Evolutionary conservation across 2,113 vertebrate genomes (phyloP), one percentile per base, ranked within the genome.

Genomic region (Actenoides hombroni): DNA sequence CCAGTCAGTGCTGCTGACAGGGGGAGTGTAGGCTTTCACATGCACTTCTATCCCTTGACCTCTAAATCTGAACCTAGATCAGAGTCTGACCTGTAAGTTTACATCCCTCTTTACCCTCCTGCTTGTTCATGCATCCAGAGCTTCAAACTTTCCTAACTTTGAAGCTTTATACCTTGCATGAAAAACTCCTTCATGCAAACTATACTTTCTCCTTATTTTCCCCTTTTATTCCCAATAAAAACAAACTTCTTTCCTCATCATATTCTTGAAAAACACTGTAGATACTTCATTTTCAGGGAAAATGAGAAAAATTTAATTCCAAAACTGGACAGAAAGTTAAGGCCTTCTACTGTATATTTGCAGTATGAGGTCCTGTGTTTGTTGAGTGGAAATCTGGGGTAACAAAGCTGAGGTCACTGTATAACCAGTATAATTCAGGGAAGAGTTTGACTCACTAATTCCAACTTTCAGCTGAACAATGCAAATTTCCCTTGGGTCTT

Each of bases 371-470:
- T 7, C 33, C 37, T 59, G 12, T 44, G 65, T 40, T 82, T 7
- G 2, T 8, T 39, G n/a, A 92, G 37, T 87, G 67, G 77, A 91
- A 91, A 86, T 87, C 25, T 82, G n/a, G 63, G 21, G 3, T 77
- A 92, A 89, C 20, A 35, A 93, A 84, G 81, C 59, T 96, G 92
- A 97, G 63, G 77, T 96, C 83, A 91, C 37, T 39, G 39, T 83
- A 91, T 89, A 94, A 56, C 77, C 74, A 79, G 21, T 46, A 15
- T 76, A 78, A 92, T 48, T 95, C 54, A 77, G 60, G 35, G 61
- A 85, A 90, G 53, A 81, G 31, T 93, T 91, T 96, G 88, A 94
- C 37, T 95, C 91, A 92, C 73, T 95, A 77, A 92, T 96, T 94
- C 78, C 91, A 83, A n/a, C 63, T 84, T 88, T 85, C 60, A 95